Evolutionary conservation across 2,888 invertebrate species (phyloP).

Genomic region (Iselma pallidipennis): DNA sequence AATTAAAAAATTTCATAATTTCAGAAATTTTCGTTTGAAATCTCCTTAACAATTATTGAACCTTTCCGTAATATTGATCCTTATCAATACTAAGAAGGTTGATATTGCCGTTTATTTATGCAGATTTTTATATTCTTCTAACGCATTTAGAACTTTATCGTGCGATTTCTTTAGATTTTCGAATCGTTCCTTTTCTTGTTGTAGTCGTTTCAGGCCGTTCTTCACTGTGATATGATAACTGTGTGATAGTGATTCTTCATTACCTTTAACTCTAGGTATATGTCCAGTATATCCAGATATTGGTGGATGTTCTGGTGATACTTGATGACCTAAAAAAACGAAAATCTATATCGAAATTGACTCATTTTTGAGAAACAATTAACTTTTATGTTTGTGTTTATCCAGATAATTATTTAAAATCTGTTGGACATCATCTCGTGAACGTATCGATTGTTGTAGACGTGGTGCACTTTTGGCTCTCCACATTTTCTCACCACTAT

Average conservation of each 20-base stretch:
- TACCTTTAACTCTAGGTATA: conserved; percentile 66
- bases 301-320: conserved; percentile 70
- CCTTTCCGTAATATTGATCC: no score
- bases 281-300: conserved; percentile 76
- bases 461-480: conserved; percentile 62
- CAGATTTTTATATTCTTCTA: conserved; percentile 31
- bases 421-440: conserved; percentile 61
- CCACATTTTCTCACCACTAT: conserved; percentile 56
- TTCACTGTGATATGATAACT: conserved; percentile 70
- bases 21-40: not conserved
- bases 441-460: conserved; percentile 62
- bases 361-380: conserved; percentile 7
- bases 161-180: conserved; percentile 32
- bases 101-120: conserved; percentile 11
- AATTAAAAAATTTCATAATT: not conserved
- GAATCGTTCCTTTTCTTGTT: conserved; percentile 61
- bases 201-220: conserved; percentile 47
- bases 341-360: not conserved
- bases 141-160: conserved; percentile 33
- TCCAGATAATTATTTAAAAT: conserved; percentile 60
- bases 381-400: conserved; percentile 58
- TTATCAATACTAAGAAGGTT: conserved; percentile 15
- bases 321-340: conserved; percentile 60
- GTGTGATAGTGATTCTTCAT: conserved; percentile 70
- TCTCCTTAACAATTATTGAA: conserved; percentile 5